Conservation (phyloP, 2,888 invertebrate species). For the Coecobrya sp. region DNA sequence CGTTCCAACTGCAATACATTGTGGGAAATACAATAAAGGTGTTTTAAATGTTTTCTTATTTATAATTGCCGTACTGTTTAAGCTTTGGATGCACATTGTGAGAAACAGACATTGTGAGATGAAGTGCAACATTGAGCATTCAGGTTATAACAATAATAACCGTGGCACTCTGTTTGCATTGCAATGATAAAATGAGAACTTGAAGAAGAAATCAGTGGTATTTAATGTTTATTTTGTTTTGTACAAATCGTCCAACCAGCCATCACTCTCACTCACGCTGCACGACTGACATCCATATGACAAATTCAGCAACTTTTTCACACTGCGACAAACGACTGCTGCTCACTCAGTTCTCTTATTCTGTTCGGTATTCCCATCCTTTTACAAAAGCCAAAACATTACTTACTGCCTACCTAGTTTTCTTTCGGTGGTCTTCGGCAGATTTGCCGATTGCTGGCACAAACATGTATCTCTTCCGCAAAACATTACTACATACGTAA, state of each 20-base stretch:
- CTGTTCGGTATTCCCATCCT: not conserved
- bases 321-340: not conserved
- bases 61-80: too few relatives aligned
- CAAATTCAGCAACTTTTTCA: slow-evolving; percentile 35
- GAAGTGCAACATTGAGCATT: too few relatives aligned
- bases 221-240: too few relatives aligned
- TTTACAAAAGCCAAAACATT: not conserved
- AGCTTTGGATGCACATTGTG: too few relatives aligned
- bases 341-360: not conserved
- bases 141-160: too few relatives aligned
- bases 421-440: not conserved
- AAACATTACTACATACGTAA: too few relatives aligned
- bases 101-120: too few relatives aligned
- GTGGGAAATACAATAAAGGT: too few relatives aligned
- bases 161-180: too few relatives aligned
- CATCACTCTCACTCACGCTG: slow-evolving; percentile 3
- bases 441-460: not conserved
- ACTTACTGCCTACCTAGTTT: not conserved
- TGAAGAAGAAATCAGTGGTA: not conserved
- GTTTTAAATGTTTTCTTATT: too few relatives aligned
- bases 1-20: too few relatives aligned
- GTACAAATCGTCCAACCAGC: not conserved
- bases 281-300: slow-evolving; percentile 65
- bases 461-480: too few relatives aligned
- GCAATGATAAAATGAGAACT: not conserved